A percentile compares a stretch with the other conserved stretches of the same genome.
These are phyloP conservation scores for Hydrochoerus hydrochaeris DNA, from an alignment of 2,113 vertebrate species.

Conservation along the genomic window DNA sequence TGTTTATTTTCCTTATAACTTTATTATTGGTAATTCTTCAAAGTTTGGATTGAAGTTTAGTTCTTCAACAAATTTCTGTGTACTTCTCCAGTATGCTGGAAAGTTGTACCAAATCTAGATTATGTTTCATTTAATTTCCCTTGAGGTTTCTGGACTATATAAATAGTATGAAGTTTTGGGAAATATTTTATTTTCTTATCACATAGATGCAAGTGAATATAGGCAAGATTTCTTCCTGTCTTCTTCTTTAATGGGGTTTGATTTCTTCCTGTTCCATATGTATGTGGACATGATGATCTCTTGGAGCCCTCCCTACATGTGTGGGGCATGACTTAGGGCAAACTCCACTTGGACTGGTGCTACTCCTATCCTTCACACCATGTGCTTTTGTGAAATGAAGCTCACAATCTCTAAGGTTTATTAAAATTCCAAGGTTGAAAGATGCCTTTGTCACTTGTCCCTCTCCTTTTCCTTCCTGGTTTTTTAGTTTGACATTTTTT, in stretches of 20 bases:
- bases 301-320: not conserved
- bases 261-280: not conserved
- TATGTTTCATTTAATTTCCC: constrained; percentile 35
- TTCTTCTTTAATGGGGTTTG: not conserved
- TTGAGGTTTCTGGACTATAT: constrained; percentile 14
- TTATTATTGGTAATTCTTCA: constrained; percentile 42
- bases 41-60: constrained; percentile 30
- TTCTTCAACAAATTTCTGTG: constrained; percentile 50
- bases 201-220: not conserved
- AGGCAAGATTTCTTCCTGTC: constrained; percentile 24
- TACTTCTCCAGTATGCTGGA: constrained; percentile 30
- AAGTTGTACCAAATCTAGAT: not conserved
- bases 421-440: not conserved
- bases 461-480: not conserved
- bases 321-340: not conserved
- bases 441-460: not conserved
- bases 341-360: not conserved
- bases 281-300: not conserved
- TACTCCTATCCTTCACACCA: not conserved
- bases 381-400: not conserved
- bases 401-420: constrained; percentile 8
- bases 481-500: constrained; percentile 4
- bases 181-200: constrained; percentile 3
- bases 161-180: constrained; percentile 5
- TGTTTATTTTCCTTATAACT: constrained; percentile 13